These are phyloP conservation scores for Drosophila cardini DNA, from an alignment of 1,140 invertebrate genomes.

Conservation along the genomic window DNA sequence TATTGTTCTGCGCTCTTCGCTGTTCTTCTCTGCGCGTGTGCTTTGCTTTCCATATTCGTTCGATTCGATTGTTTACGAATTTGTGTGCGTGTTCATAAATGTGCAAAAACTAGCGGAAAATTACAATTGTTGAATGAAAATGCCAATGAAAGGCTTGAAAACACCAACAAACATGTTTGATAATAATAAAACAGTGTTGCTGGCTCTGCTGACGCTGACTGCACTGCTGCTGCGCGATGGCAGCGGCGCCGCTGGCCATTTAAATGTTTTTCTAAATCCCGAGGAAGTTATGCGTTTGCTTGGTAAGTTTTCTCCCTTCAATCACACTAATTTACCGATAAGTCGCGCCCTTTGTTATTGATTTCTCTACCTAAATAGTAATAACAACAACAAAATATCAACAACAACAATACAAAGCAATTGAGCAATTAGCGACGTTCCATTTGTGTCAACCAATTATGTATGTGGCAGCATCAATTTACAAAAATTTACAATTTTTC, in stretches of 20 bases:
- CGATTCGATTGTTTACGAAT: constrained; percentile 73
- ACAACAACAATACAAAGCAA: constrained; percentile 46
- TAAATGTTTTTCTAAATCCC: constrained; percentile 84
- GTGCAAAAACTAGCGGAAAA: constrained; percentile 57
- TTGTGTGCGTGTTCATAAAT: constrained; percentile 63
- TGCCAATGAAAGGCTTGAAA: constrained; percentile 34
- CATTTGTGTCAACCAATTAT: constrained; percentile 65
- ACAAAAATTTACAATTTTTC: constrained; percentile 36
- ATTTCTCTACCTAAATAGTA: constrained; percentile 49
- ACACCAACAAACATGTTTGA: constrained; percentile 38
- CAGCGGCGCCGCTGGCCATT: constrained; percentile 67
- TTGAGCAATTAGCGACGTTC: constrained; percentile 48
- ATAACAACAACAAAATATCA: constrained; percentile 31
- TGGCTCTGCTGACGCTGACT: constrained; percentile 53
- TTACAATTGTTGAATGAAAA: constrained; percentile 48
- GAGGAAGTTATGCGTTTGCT: constrained; percentile 85
- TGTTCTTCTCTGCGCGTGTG: constrained; percentile 52
- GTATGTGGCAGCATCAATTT: constrained; percentile 44
- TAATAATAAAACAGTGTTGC: constrained; percentile 36
- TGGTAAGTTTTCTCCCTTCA: constrained; percentile 72
- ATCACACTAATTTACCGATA: neutral
- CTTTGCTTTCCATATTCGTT: constrained; percentile 49
- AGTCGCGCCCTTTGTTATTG: constrained; percentile 61
- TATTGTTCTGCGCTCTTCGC: constrained; percentile 39
- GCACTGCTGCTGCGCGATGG: constrained; percentile 53